Percentiles rank a stretch among this genome's conserved stretches.
phyloP scores from a whole-genome alignment of 2,888 invertebrate genomes.

The Antitype chi region DNA sequence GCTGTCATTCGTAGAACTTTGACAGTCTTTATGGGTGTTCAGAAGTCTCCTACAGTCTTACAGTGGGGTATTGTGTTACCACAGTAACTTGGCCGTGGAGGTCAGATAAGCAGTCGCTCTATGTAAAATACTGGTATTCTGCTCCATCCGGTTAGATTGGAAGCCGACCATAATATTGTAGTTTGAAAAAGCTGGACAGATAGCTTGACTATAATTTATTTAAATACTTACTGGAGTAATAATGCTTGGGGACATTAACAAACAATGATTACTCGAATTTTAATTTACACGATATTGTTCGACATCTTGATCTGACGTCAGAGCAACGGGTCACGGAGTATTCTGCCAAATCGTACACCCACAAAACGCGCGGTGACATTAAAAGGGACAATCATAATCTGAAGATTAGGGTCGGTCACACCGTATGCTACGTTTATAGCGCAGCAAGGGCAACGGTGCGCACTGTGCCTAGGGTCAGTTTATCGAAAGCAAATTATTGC shows the following conservation, averaged over 20 bases:
- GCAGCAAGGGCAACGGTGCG: background rate
- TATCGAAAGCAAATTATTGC: background rate
- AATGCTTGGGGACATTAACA: conserved; percentile 12
- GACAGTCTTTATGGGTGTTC: background rate
- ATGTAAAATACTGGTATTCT: too few relatives aligned
- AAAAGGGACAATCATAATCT: conserved; percentile 14
- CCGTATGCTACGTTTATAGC: background rate
- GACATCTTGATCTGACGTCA: conserved; percentile 41
- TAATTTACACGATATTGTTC: conserved; percentile 31
- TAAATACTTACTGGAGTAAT: background rate
- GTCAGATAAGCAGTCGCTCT: background rate
- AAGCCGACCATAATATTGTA: background rate
- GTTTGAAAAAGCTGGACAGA: background rate
- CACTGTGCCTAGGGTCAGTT: background rate
- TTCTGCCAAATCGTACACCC: conserved; percentile 42
- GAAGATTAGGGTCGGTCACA: conserved; percentile 17
- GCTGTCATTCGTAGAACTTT: background rate
- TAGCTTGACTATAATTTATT: background rate
- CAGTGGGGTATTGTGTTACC: background rate
- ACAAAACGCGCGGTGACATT: conserved; percentile 19
- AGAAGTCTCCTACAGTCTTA: background rate
- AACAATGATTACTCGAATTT: conserved; percentile 14
- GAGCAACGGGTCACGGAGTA: conserved; percentile 23
- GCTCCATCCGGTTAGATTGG: background rate
- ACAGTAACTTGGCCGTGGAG: background rate